phyloP scores from a whole-genome alignment of 1,140 invertebrate genomes.

The Drosophila nannoptera region DNA sequence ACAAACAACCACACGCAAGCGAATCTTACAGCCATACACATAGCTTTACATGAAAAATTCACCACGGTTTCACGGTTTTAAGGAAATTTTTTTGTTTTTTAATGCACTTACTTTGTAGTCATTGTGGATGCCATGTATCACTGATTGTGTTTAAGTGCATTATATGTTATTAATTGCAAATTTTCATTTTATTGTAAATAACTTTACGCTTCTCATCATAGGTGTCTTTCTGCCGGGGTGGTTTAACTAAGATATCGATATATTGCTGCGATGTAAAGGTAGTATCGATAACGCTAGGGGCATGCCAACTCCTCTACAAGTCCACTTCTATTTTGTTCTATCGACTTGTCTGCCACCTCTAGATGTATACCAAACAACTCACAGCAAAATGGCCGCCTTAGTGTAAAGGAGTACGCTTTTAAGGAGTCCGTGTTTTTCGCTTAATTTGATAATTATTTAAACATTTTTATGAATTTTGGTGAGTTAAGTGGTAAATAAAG shows the following conservation, averaged over 20 bases:
- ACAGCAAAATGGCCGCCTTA: constrained; percentile 57
- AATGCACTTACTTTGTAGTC: constrained; percentile 62
- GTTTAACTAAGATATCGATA: constrained; percentile 23
- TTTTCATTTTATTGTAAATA: constrained; percentile 41
- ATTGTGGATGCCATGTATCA: constrained; percentile 29
- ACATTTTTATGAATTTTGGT: constrained; percentile 71
- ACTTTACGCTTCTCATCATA: constrained; percentile 34
- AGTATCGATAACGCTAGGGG: constrained; percentile 11
- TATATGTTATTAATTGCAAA: constrained; percentile 37
- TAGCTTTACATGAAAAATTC: constrained; percentile 10
- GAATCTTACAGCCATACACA: constrained; percentile 16
- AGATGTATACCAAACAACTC: constrained; percentile 46
- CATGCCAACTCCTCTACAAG: constrained; percentile 12
- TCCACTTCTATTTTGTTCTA: constrained; percentile 5
- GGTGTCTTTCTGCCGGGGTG: constrained; percentile 31
- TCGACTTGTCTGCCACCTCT: constrained; percentile 19
- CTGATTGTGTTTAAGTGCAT: constrained; percentile 5
- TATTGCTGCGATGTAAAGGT: neutral
- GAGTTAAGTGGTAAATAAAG: constrained; percentile 36
- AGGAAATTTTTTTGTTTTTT: neutral
- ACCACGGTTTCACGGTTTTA: constrained; percentile 9
- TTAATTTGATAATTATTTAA: constrained; percentile 70
- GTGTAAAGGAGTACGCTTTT: constrained; percentile 57
- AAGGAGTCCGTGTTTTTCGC: constrained; percentile 69
- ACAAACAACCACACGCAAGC: constrained; percentile 17